Evolutionary conservation across 2,888 invertebrate genomes (phyloP), one percentile per base, ranked within the genome.

Genomic region (Allophyes oxyacanthae): DNA sequence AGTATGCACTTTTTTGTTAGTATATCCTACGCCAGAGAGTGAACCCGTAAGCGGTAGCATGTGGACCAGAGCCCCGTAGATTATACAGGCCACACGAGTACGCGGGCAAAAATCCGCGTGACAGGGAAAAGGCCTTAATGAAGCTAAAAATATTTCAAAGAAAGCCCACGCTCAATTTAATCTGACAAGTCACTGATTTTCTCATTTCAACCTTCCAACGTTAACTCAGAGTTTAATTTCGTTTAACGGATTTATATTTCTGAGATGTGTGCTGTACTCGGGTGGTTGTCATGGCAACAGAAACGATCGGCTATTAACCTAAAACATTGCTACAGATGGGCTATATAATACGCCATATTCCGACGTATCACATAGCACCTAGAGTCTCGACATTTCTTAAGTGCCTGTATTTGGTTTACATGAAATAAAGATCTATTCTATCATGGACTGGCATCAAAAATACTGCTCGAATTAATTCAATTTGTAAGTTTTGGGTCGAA

Each of bases 261-360:
- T 46, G 36, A 63, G 55, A 49, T 60, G 46, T 51, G 44, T 49
- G 34, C 44, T 60, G 43, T 60, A 56, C 59, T 64, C 32, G 32
- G 33, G 33, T 53, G 48, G 86, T 86, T 69, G 56, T 76, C 71
- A 85, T 85, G 71, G 79, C 68, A 80, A 88, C 85, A 63, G 72
- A 72, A 79, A 83, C 82, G 78, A 82, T 81, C 71, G 83, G 74
- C 76, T 85, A 81, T 82, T 88, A 87, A 75, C 75, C 61, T 60
- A 72, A 78, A 79, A 82, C 83, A 87, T 87, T 84, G 86, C 79
- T 79, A 75, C 74, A 66, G 73, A 77, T 70, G 75, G 70, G 65
- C 66, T 56, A 44, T 63, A 75, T 65, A 77, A 78, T 69, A 79
- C 76, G 78, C 76, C 74, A 79, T 64, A 66, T 63, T 67, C 64